Evolutionary conservation across 2,888 invertebrate genomes (phyloP), one percentile per base, ranked within the genome.

Genomic region (Teleogryllus oceanicus): DNA sequence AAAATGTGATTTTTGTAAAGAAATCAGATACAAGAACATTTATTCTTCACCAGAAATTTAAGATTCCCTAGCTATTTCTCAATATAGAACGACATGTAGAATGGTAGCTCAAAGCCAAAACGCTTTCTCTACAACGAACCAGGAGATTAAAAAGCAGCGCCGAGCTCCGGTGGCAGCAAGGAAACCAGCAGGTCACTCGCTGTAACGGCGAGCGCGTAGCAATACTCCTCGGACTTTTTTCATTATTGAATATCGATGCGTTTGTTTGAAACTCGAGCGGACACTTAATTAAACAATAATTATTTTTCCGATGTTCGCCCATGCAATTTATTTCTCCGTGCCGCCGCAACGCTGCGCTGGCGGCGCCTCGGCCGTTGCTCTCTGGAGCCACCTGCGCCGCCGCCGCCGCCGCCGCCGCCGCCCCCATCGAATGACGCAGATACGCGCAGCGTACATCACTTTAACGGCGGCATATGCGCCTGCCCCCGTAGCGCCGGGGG

Each of bases 251-350:
- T 62, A 62, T 62, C 62, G 62, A 62, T 62, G n/a, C n/a, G 13
- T n/a, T 62, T 62, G 62, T 62, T 62, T 62, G 16, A 62, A 62
- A 62, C 62, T 62, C 16, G 62, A 62, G 62, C 62, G 62, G 62
- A 18, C 62, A 62, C 62, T 62, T 62, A 62, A 62, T 62, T 62
- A 62, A 62, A 62, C 62, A 62, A 62, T 62, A 62, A 62, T 62
- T 62, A 62, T 62, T 62, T 62, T 62, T 62, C 62, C 62, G 62
- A 62, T 62, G 62, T n/a, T 62, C n/a, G 62, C 16, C 13, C 62
- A 62, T 62, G 62, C n/a, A 62, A 62, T 62, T 62, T 62, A 62
- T 62, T n/a, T 62, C n/a, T 13, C 16, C 16, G 62, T 62, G 62
- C 62, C 62, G 62, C 62, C 62, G 62, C 13, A 62, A 62, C 62